Conservation (phyloP, 1,140 invertebrate species). For the Agrypnia vestita region DNA sequence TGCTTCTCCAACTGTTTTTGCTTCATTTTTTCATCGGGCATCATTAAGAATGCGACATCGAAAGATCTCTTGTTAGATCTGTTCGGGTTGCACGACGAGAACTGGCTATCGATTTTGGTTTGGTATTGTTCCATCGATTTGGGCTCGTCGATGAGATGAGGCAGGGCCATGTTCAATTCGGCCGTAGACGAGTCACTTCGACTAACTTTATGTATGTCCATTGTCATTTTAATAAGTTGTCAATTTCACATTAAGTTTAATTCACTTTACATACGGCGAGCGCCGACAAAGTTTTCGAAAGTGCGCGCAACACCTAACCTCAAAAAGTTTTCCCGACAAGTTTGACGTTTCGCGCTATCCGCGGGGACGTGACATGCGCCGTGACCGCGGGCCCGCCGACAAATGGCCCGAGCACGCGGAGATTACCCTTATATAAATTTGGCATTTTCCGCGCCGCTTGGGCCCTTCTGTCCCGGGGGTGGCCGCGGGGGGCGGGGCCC, state of each 20-base stretch:
- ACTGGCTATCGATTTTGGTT: conserved; percentile 65
- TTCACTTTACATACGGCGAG: not conserved
- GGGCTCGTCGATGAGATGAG: conserved; percentile 46
- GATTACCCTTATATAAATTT: conserved; percentile 56
- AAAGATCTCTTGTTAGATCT: conserved; percentile 83
- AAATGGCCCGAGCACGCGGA: conserved; percentile 50
- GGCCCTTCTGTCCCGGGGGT: conserved; percentile 15
- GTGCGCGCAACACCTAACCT: not conserved
- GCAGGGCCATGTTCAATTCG: conserved; percentile 61
- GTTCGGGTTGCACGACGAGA: conserved; percentile 64
- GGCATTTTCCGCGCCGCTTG: conserved; percentile 24
- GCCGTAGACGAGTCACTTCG: conserved; percentile 70
- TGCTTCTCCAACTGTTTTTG: conserved; percentile 79
- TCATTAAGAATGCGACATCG: conserved; percentile 90
- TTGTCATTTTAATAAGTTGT: conserved; percentile 68
- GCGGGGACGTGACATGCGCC: conserved; percentile 39
- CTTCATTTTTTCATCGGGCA: conserved; percentile 85
- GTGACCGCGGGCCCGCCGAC: conserved; percentile 28
- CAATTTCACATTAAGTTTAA: conserved; percentile 7
- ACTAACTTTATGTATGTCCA: conserved; percentile 73
- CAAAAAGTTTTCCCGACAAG: conserved; percentile 22
- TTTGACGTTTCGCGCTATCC: conserved; percentile 10
- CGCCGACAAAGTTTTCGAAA: not conserved
- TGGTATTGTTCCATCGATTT: conserved; percentile 52
- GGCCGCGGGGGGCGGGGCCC: conserved; percentile 65